phyloP scores from a whole-genome alignment of 2,113 vertebrate species.

The Oenanthe melanoleuca region DNA sequence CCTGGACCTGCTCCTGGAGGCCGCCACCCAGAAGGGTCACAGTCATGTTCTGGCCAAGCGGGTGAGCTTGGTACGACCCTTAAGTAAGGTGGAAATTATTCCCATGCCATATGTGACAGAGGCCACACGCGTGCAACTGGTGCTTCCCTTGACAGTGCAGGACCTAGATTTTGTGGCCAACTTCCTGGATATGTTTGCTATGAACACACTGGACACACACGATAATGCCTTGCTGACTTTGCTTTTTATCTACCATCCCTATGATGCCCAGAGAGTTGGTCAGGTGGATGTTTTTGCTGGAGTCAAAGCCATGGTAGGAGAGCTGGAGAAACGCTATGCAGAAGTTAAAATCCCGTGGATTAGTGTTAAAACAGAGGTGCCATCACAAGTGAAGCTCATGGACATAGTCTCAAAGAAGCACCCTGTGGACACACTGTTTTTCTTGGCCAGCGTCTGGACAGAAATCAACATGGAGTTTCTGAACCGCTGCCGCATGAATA shows the following conservation, averaged over 20 bases:
- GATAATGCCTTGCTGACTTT: constrained; percentile 91
- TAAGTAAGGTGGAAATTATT: constrained; percentile 92
- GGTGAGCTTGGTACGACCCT: constrained; percentile 87
- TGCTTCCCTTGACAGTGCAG: constrained; percentile 86
- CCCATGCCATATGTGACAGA: constrained; percentile 97
- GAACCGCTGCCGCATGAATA: constrained; percentile 95
- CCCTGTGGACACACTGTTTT: constrained; percentile 93
- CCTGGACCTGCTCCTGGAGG: constrained; percentile 90
- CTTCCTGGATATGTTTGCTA: constrained; percentile 92
- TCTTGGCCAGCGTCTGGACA: constrained; percentile 89
- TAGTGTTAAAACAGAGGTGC: constrained; percentile 90
- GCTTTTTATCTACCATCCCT: constrained; percentile 89
- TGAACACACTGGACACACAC: constrained; percentile 86
- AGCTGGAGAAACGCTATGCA: constrained; percentile 88
- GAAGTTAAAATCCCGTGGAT: constrained; percentile 93
- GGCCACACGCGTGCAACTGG: constrained; percentile 90
- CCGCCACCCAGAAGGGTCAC: constrained; percentile 89
- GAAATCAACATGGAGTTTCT: constrained; percentile 90
- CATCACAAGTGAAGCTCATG: constrained; percentile 95
- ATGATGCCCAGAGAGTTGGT: constrained; percentile 85
- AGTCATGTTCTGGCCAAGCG: constrained; percentile 86
- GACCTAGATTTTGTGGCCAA: constrained; percentile 83
- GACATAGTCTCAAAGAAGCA: constrained; percentile 98
- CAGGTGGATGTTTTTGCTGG: constrained; percentile 88
- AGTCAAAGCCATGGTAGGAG: constrained; percentile 86